phyloP scores from a whole-genome alignment of 2,113 vertebrate genomes.

The Ivindomyrus marchei region DNA sequence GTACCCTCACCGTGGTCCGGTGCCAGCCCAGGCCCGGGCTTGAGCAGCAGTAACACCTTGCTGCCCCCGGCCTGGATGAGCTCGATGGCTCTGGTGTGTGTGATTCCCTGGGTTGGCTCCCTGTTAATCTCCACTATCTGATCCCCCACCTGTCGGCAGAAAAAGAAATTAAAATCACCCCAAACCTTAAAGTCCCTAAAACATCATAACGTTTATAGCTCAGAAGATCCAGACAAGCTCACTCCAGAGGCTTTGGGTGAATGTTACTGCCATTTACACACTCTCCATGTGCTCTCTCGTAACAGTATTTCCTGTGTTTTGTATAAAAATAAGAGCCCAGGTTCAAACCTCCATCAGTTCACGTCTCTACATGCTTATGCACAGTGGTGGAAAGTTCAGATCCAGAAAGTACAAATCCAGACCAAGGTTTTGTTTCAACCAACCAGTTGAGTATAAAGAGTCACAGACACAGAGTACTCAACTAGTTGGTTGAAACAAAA shows the following conservation, averaged over 20 bases:
- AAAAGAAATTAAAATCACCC: not conserved
- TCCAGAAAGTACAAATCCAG: not conserved
- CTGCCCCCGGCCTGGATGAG: constrained; percentile 74
- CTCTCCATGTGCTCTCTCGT: not conserved
- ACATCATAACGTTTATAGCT: not conserved
- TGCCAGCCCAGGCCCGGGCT: constrained; percentile 68
- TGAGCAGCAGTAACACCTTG: constrained; percentile 67
- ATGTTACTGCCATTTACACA: not conserved
- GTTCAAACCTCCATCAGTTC: not conserved
- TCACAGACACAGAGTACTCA: not conserved
- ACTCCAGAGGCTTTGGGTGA: not conserved
- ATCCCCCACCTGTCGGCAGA: constrained; percentile 64
- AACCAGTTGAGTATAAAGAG: not conserved
- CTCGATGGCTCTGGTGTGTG: constrained; percentile 75
- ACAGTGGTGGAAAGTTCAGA: not conserved
- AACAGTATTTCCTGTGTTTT: not conserved
- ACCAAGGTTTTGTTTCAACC: not conserved
- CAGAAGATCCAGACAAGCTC: not conserved
- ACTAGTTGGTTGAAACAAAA: not conserved
- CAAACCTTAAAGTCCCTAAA: not conserved
- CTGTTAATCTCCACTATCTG: constrained; percentile 80
- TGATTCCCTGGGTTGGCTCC: constrained; percentile 75
- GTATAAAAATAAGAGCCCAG: not conserved
- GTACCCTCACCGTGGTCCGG: constrained; percentile 64
- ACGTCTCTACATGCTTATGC: not conserved